Percentiles rank a stretch among this genome's conserved stretches.
Conservation (phyloP, 1,140 invertebrate genomes). For the Calephelis nemesis region DNA sequence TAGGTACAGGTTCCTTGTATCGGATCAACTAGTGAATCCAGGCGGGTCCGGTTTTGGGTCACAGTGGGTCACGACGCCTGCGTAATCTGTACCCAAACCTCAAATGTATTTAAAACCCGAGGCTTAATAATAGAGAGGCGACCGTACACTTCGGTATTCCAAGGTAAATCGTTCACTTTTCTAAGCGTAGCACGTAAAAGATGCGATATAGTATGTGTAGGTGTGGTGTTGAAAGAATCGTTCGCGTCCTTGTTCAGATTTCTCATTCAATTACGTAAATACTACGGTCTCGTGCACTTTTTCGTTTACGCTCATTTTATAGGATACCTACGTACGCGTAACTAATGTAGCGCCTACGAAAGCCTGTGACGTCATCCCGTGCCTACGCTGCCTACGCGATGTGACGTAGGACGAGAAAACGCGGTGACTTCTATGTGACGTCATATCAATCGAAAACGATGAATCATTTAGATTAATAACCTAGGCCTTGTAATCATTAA, state of each 20-base stretch:
- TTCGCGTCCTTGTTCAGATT: constrained; percentile 66
- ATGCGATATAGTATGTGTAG: constrained; percentile 66
- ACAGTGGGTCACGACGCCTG: constrained; percentile 74
- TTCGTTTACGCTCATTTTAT: constrained; percentile 51
- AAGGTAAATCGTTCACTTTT: constrained; percentile 75
- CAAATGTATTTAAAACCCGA: constrained; percentile 52
- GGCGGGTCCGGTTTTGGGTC: constrained; percentile 72
- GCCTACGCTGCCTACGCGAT: constrained; percentile 41
- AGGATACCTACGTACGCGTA: constrained; percentile 41
- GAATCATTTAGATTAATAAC: constrained; percentile 45
- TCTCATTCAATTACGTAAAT: constrained; percentile 67
- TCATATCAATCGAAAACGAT: constrained; percentile 49
- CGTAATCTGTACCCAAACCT: constrained; percentile 53
- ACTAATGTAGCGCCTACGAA: constrained; percentile 34
- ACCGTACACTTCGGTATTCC: constrained; percentile 55
- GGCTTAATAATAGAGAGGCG: constrained; percentile 70
- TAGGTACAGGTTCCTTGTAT: constrained; percentile 62
- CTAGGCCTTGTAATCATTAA: constrained; percentile 43
- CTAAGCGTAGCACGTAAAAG: constrained; percentile 70
- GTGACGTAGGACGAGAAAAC: constrained; percentile 52
- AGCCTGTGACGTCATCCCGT: constrained; percentile 59
- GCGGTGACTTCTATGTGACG: constrained; percentile 49
- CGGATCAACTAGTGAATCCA: constrained; percentile 60
- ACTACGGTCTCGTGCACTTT: constrained; percentile 34
- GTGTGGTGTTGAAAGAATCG: constrained; percentile 61